A percentile compares a stretch with the other conserved stretches of the same genome.
Evolutionary conservation across 2,113 vertebrate genomes (phyloP).

Genomic region (Paraplagusia blochii): DNA sequence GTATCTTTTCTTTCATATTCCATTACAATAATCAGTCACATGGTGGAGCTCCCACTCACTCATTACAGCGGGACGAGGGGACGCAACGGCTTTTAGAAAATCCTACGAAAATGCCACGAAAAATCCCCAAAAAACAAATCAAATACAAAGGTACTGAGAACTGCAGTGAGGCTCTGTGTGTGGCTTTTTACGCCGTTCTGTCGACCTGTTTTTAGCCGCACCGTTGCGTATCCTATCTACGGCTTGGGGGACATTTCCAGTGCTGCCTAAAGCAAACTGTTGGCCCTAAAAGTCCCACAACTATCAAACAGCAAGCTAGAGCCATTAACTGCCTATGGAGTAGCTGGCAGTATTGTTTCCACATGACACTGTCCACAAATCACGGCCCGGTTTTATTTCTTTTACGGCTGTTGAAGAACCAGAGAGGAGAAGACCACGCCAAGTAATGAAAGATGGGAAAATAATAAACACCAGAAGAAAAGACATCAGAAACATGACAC

Average conservation of each 20-base stretch:
- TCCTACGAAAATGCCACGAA: constrained; percentile 7
- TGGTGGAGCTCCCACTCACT: constrained; percentile 44
- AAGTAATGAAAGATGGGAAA: neutral
- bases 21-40: constrained; percentile 63
- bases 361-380: constrained; percentile 36
- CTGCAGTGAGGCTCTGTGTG: constrained; percentile 8
- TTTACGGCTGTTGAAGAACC: constrained; percentile 27
- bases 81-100: constrained; percentile 19
- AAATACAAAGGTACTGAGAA: neutral
- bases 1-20: constrained; percentile 63
- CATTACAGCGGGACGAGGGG: constrained; percentile 40
- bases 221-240: constrained; percentile 51
- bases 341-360: constrained; percentile 42
- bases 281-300: constrained; percentile 54
- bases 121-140: constrained; percentile 4
- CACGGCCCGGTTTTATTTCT: constrained; percentile 43
- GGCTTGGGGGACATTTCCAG: constrained; percentile 54
- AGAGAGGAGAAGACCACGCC: constrained; percentile 10
- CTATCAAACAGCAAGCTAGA: constrained; percentile 56
- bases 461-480: neutral
- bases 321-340: constrained; percentile 65
- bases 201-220: constrained; percentile 59
- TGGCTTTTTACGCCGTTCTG: constrained; percentile 23
- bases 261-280: constrained; percentile 65
- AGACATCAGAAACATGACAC: neutral